Conservation (phyloP, 2,888 invertebrate species). For the Epirrhoe alternata region DNA sequence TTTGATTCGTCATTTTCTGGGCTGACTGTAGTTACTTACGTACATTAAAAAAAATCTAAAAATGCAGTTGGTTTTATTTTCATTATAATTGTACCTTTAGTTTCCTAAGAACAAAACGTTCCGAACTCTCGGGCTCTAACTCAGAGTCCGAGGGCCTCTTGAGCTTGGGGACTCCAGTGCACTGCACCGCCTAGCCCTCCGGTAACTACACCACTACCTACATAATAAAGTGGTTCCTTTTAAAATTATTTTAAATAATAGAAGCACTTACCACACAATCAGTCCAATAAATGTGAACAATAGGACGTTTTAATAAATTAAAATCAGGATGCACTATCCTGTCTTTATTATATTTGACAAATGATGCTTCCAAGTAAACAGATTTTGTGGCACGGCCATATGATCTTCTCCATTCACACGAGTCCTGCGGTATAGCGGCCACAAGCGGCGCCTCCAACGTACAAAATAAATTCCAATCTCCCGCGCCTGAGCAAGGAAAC, state of each 20-base stretch:
- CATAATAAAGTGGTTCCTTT: no score
- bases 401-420: conserved; percentile 96
- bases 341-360: conserved; percentile 91
- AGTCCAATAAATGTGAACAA: conserved; percentile 97
- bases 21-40: no score
- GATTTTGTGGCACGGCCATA: conserved; percentile 94
- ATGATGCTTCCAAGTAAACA: conserved; percentile 92
- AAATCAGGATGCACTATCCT: conserved; percentile 89
- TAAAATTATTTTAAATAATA: not conserved
- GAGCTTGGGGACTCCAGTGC: no score
- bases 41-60: no score
- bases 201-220: no score
- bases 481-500: conserved; percentile 88
- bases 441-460: conserved; percentile 91
- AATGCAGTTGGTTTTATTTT: no score
- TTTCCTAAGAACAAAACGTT: no score
- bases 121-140: no score
- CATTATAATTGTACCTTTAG: no score
- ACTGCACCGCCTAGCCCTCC: no score
- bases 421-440: conserved; percentile 93
- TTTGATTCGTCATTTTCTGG: no score
- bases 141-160: no score
- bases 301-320: conserved; percentile 93
- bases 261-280: conserved; percentile 93
- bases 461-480: conserved; percentile 93